A percentile compares a stretch with the other conserved stretches of the same genome.
Conservation (phyloP, 2,113 vertebrate species). For the Diglossa brunneiventris region DNA sequence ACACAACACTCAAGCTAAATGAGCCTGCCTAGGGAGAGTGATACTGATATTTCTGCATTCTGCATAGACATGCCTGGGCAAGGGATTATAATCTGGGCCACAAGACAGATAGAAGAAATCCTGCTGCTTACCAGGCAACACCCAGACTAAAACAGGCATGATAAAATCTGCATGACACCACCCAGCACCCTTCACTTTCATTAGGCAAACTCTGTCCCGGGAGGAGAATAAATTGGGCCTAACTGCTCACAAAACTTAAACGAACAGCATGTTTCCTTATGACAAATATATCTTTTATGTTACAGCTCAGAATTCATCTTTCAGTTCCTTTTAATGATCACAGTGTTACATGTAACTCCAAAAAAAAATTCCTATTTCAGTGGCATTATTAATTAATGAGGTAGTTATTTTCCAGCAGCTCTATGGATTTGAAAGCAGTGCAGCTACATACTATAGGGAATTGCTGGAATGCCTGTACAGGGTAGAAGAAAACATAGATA, state of each 20-base stretch:
- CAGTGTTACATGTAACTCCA: not conserved
- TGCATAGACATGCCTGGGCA: not conserved
- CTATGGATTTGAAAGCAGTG: not conserved
- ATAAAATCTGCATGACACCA: constrained; percentile 40
- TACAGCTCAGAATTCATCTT: not conserved
- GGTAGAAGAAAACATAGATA: not conserved
- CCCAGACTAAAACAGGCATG: not conserved
- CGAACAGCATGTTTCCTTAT: not conserved
- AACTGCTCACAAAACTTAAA: not conserved
- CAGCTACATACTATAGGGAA: not conserved
- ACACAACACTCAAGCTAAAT: not conserved
- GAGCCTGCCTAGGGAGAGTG: not conserved
- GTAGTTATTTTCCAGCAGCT: not conserved
- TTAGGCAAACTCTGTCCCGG: not conserved
- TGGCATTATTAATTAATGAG: not conserved
- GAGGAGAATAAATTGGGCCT: not conserved
- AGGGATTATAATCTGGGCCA: not conserved
- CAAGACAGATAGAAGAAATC: not conserved
- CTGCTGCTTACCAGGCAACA: not conserved
- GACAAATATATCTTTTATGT: not conserved
- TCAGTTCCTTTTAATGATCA: not conserved
- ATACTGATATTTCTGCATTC: not conserved
- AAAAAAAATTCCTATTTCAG: not conserved
- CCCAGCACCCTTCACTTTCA: not conserved
- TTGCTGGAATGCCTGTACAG: not conserved